phyloP scores from a whole-genome alignment of 2,888 invertebrate species.

The Hydroisotoma schaefferi region DNA sequence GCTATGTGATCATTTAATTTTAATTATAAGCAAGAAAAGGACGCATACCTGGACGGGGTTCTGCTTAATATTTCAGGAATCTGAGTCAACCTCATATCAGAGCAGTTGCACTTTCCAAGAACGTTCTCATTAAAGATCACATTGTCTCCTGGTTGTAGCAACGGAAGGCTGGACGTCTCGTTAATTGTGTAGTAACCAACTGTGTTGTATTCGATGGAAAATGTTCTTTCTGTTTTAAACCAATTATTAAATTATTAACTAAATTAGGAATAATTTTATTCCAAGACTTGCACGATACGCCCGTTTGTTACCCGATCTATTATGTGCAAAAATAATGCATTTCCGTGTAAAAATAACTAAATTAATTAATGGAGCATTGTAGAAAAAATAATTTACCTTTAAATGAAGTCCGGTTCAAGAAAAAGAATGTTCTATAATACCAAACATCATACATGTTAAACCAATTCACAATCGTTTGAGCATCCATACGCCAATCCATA shows the following conservation, averaged over 20 bases:
- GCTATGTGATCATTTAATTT: neutral
- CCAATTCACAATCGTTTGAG: constrained; percentile 21
- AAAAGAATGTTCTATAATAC: constrained; percentile 18
- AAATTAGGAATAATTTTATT: neutral
- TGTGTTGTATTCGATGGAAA: constrained; percentile 26
- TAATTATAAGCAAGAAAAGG: neutral
- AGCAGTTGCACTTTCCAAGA: constrained; percentile 17
- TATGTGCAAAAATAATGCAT: too few species aligned
- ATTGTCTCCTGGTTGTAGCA: neutral
- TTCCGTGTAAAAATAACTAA: too few species aligned
- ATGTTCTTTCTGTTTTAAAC: constrained; percentile 5
- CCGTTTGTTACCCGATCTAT: too few species aligned
- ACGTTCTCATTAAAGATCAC: constrained; percentile 15
- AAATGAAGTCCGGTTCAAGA: constrained; percentile 4
- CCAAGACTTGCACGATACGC: too few species aligned
- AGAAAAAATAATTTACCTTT: neutral
- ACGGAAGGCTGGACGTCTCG: neutral
- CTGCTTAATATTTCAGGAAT: neutral
- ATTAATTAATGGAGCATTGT: too few species aligned
- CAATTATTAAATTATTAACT: too few species aligned
- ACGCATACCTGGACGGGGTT: neutral
- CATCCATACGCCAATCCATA: constrained; percentile 18
- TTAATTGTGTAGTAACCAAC: neutral
- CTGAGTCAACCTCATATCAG: neutral
- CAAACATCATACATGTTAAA: constrained; percentile 23